Evolutionary conservation across 1,140 invertebrate genomes (phyloP), one percentile per base, ranked within the genome.

Genomic region (Micrasema minimum): DNA sequence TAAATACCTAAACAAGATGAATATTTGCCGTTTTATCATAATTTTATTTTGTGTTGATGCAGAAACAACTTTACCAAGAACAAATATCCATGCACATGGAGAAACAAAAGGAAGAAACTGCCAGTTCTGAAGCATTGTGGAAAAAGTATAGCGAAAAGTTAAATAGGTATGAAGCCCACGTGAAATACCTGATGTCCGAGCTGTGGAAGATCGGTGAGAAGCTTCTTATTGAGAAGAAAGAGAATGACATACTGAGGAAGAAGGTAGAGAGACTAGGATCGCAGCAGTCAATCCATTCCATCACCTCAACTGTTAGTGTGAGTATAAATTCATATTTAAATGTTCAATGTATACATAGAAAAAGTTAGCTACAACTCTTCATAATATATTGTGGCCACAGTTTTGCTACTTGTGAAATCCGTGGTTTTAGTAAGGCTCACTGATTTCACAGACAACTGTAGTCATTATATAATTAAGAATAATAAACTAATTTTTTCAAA

Each of bases 161-260:
- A 41, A 79, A 77, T 3, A 86, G 80, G n/a, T 88, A 88, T 64
- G 86, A 88, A 76, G 77, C 83, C 3, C 87, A 89, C 71, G 84
- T 88, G 12, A 80, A 81, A 35, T 80, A 79, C 3, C 75, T 89
- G 20, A 86, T 82, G 3, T 83, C 82, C 0, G 85, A 88, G 72
- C 79, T 87, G 26, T 88, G 88, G 88, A 83, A 80, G 22, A 81
- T 88, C 0, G 87, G 87, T 1, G 87, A 89, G 73, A 88, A 86
- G 71, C 82, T 88, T 41, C 77, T 89, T 2, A 80, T 82, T 68
- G 84, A 87, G 76, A 85, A 84, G 55, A 85, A 87, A 64, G 83
- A 88, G 69, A 87, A 87, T 2, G 81, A 88, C 6, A 82, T 79
- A 79, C 71, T 82, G 68, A 77, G 79, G 51, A 78, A 77, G 69